phyloP scores from a whole-genome alignment of 1,140 invertebrate genomes.

The Ceratosolen fusciceps region DNA sequence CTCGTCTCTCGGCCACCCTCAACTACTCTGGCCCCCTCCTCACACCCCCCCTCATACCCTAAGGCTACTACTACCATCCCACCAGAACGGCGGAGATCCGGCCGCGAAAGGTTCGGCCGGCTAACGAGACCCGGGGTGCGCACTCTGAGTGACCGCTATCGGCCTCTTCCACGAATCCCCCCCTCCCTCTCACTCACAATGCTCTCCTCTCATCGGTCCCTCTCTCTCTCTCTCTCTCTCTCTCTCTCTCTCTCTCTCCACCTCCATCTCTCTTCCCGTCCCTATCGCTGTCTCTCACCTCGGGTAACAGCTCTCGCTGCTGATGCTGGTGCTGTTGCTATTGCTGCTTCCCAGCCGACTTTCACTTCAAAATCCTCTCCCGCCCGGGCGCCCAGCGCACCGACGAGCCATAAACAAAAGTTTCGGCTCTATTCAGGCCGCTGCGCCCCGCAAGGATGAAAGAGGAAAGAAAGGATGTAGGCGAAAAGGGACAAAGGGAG shows the following conservation, averaged over 20 bases:
- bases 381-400: neutral
- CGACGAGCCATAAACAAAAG: neutral
- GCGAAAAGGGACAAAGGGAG: neutral
- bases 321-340: too few species aligned
- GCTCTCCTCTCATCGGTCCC: neutral
- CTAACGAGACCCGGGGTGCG: neutral
- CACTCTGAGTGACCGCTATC: neutral
- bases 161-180: neutral
- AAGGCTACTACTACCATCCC: too few species aligned
- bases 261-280: too few species aligned
- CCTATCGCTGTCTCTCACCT: too few species aligned
- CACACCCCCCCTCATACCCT: neutral
- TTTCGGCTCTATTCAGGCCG: neutral
- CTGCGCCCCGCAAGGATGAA: slow-evolving; percentile 3
- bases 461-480: slow-evolving; percentile 10
- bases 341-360: neutral
- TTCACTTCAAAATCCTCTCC: slow-evolving; percentile 14
- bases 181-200: too few species aligned
- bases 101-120: neutral
- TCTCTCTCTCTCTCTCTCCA: too few species aligned
- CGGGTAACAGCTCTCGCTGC: too few species aligned
- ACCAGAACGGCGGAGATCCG: too few species aligned
- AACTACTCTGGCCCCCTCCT: neutral
- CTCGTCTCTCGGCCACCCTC: too few species aligned
- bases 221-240: too few species aligned